Percentiles rank a stretch among this genome's conserved stretches.
phyloP scores from a whole-genome alignment of 2,797 vertebrate species.

The Cephalopachus bancanus region DNA sequence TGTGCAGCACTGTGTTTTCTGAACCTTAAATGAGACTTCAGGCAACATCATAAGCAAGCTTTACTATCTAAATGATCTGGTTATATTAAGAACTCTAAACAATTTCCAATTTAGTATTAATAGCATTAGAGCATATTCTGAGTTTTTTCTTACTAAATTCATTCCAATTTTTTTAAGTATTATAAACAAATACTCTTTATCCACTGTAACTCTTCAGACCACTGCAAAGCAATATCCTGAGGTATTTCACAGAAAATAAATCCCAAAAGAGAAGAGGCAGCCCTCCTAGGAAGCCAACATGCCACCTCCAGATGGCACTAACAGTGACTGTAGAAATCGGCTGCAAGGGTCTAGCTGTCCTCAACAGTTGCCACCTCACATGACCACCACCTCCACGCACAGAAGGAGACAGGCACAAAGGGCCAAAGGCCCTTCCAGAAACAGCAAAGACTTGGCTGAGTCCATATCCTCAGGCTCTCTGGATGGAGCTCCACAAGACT shows the following conservation, averaged over 20 bases:
- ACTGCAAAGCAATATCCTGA: not conserved
- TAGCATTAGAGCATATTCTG: constrained; percentile 10
- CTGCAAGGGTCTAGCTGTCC: not conserved
- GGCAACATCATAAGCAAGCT: constrained; percentile 20
- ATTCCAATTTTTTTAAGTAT: constrained; percentile 20
- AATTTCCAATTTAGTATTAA: constrained; percentile 44
- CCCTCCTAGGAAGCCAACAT: not conserved
- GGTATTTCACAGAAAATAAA: not conserved
- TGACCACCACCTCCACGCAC: not conserved
- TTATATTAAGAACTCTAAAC: constrained; percentile 21
- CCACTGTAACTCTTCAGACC: not conserved
- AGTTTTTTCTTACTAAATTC: constrained; percentile 61
- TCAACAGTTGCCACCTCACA: not conserved
- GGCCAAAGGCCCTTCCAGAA: not conserved
- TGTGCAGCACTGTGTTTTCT: not conserved
- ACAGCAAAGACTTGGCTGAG: not conserved
- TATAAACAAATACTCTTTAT: constrained; percentile 48
- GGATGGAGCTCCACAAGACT: not conserved
- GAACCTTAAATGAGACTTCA: not conserved
- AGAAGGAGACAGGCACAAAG: not conserved
- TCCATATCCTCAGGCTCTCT: not conserved
- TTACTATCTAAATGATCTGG: not conserved
- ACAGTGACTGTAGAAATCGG: not conserved
- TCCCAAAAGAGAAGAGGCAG: not conserved
- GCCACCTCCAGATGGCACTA: not conserved